Percentiles rank a stretch among this genome's conserved stretches.
These are phyloP conservation scores for Tamias sibiricus DNA, from an alignment of 2,113 vertebrate species.

Conservation along the genomic window DNA sequence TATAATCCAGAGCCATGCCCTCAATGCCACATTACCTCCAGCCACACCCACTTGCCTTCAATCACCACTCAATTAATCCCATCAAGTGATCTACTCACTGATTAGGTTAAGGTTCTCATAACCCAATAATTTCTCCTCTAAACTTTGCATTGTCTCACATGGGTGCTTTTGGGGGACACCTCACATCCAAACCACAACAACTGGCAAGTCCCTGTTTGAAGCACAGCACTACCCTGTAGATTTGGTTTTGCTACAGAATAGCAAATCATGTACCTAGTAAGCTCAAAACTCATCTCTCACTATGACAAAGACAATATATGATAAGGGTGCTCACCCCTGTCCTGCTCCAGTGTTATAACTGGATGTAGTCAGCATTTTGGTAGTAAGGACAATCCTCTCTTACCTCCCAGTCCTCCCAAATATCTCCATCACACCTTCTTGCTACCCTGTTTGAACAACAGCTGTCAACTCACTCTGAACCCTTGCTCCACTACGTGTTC, in stretches of 20 bases:
- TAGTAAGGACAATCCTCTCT: not conserved
- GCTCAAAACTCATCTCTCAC: not conserved
- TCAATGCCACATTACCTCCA: too few species aligned
- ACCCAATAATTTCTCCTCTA: too few species aligned
- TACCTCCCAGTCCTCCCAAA: not conserved
- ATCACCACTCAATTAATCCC: too few species aligned
- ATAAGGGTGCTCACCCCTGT: not conserved
- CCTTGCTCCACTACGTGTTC: not conserved
- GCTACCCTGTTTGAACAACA: not conserved
- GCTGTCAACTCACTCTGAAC: not conserved
- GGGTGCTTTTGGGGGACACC: too few species aligned
- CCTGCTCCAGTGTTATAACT: not conserved
- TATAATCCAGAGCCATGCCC: too few species aligned
- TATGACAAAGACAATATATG: not conserved
- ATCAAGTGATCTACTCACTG: too few species aligned
- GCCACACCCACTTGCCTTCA: too few species aligned
- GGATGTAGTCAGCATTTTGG: not conserved
- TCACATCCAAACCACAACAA: too few species aligned
- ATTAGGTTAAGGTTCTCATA: too few species aligned
- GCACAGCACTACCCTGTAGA: not conserved
- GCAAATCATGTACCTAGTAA: not conserved
- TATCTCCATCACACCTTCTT: not conserved
- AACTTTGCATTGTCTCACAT: too few species aligned
- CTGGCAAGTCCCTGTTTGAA: not conserved
- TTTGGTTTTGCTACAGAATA: not conserved